Conservation (phyloP, 2,888 invertebrate species). For the Nephrotoma appendiculata region DNA sequence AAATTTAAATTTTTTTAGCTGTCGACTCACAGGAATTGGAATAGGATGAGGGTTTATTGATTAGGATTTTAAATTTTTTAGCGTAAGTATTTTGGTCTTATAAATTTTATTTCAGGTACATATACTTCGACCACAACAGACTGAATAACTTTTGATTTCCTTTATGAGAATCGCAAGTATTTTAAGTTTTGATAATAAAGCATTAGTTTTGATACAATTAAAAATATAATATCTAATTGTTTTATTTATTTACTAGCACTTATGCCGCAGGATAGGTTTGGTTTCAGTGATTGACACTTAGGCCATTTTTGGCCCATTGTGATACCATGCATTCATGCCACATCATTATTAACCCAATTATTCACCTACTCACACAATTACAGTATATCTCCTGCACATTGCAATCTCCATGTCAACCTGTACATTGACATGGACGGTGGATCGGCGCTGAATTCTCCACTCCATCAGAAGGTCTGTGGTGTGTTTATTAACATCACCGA, state of each 20-base stretch:
- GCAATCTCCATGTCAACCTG: no score
- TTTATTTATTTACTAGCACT: neutral
- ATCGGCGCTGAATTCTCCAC: no score
- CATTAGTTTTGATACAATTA: neutral
- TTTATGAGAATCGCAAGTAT: neutral
- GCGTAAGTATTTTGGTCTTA: neutral
- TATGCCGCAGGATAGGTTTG: no score
- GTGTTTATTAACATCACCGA: no score
- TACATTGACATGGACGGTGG: no score
- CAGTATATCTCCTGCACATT: no score
- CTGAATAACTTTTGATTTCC: neutral
- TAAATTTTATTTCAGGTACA: neutral
- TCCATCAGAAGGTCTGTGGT: no score
- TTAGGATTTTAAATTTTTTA: neutral
- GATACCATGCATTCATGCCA: no score
- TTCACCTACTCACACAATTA: no score
- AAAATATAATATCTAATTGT: neutral
- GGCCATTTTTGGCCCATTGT: no score
- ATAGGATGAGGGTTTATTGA: neutral
- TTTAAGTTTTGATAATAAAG: neutral
- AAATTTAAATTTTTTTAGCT: neutral
- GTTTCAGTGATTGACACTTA: no score
- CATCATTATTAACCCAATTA: no score
- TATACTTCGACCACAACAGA: neutral
- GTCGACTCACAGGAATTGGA: neutral